Evolutionary conservation across 2,797 vertebrate genomes (phyloP), one percentile per base, ranked within the genome.

Genomic region (Pseudocheirus occidentalis): DNA sequence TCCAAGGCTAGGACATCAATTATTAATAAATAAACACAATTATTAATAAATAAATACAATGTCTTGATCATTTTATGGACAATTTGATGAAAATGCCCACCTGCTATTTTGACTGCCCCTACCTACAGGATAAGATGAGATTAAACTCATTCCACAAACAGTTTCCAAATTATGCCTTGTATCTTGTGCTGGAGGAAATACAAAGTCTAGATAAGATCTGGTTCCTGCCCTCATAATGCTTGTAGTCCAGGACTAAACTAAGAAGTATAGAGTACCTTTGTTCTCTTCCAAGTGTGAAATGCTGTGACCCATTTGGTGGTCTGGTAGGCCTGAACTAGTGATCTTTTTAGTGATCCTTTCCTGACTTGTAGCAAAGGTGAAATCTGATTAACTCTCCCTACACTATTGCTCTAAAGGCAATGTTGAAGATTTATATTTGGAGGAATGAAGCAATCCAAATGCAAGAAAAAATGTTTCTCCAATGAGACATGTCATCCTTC

Each of bases 401-500:
- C 54, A 81, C 93, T 31, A 29, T 91, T 27, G 54, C 55, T 58
- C 87, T 56, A 97, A 66, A 96, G 97, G 93, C 95, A 93, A 96
- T 89, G 50, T 59, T 55, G 95, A 16, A 52, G 9, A 94, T 94
- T 96, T 66, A 94, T 94, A 73, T 59, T 93, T 95, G 59, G 96
- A 96, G 53, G 40, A 91, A 91, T 95, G 91, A 96, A 94, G 55
- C 54, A 89, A 59, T 46, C 96, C 31, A 91, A 53, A 58, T 46
- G 94, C 96, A 97, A 95, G 4, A 57, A 95, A 90, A 92, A 95
- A 40, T 12, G 55, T 94, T 97, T 97, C 97, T 95, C 94, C 62
- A 96, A 96, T 96, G 97, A 96, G 90, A 91, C 95, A 95, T 96
- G 96, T 87, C 9, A 11, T 95, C 94, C 95, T 97, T 94, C 91